Evolutionary conservation across 2,888 invertebrate species (phyloP), one percentile per base, ranked within the genome.

Genomic region (Mamestra brassicae): DNA sequence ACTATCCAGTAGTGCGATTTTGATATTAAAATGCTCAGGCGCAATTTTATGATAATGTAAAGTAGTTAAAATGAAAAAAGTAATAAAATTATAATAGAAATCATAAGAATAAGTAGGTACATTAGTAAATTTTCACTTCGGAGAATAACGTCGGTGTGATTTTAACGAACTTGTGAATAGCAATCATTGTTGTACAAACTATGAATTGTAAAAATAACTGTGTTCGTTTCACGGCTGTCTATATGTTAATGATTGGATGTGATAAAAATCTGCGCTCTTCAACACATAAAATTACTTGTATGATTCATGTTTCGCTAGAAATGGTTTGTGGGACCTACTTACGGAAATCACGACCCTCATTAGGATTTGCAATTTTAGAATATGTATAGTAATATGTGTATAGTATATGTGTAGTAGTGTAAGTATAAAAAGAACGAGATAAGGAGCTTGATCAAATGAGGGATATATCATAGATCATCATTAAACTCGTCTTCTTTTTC

Each of bases 211-310:
- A 72, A 78, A 87, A 72, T 84, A 87, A 87, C 79, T 80, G 79
- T 80, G 78, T 83, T 68, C 62, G 57, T 75, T 81, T 80, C 77
- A 81, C 76, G 84, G 74, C 81, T 81, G 80, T 82, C 78, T 80
- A 62, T 64, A 67, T 77, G 60, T 54, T 77, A 76, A 78, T 84
- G 76, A 79, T 82, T 80, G 68, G 45, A 63, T 77, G 58, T 72
- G 79, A 79, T 84, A 63, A 76, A 65, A 75, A 83, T 83, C 76
- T 78, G 54, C 57, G 36, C 10, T 69, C 65, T 75, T 73, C 71
- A 70, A 70, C 63, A 70, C 38, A 70, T 15, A 64, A 74, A 71
- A 76, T 62, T 61, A 76, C 66, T 73, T 60, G 63, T 72, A 78
- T 76, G 86, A 85, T 74, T 85, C 65, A 80, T 78, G 65, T 74